Evolutionary conservation across 2,888 invertebrate species (phyloP).

Genomic region (Charanyca ferruginea): DNA sequence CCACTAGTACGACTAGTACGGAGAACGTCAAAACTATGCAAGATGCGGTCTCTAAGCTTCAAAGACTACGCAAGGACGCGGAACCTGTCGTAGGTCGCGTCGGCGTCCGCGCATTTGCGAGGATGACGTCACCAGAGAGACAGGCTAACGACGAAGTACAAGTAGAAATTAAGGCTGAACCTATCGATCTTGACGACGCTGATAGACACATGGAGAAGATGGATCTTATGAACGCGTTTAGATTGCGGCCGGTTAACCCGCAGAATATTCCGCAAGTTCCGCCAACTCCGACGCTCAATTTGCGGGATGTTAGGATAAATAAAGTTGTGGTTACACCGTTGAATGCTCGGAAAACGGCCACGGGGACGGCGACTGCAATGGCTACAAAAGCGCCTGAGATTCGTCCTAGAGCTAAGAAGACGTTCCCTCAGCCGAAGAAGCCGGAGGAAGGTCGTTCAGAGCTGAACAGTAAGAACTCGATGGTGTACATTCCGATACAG

Average conservation of each 20-base stretch:
- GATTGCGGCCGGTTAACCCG: slow-evolving; percentile 80
- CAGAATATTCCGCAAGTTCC: slow-evolving; percentile 9
- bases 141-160: slow-evolving; percentile 70
- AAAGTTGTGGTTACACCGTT: slow-evolving; percentile 77
- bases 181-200: slow-evolving; percentile 83
- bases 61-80: slow-evolving; percentile 72
- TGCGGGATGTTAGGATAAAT: slow-evolving; percentile 83
- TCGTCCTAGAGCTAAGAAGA: slow-evolving; percentile 81
- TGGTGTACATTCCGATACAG: slow-evolving; percentile 89
- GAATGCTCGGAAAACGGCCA: slow-evolving; percentile 61
- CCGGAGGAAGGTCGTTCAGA: slow-evolving; percentile 81
- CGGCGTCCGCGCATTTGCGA: slow-evolving; percentile 85
- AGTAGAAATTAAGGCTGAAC: slow-evolving; percentile 86
- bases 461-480: slow-evolving; percentile 85
- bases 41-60: slow-evolving; percentile 77
- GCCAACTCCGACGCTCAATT: slow-evolving; percentile 56
- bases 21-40: slow-evolving; percentile 76
- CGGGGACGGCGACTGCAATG: slow-evolving; percentile 22
- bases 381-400: slow-evolving; percentile 70
- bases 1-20: slow-evolving; percentile 76
- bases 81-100: slow-evolving; percentile 80
- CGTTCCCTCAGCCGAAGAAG: slow-evolving; percentile 84
- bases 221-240: slow-evolving; percentile 84
- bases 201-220: slow-evolving; percentile 82
- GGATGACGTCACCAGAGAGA: slow-evolving; percentile 79